These are phyloP conservation scores for Spatulosminthurus flaviceps DNA, from an alignment of 2,888 invertebrate genomes.

Conservation along the genomic window DNA sequence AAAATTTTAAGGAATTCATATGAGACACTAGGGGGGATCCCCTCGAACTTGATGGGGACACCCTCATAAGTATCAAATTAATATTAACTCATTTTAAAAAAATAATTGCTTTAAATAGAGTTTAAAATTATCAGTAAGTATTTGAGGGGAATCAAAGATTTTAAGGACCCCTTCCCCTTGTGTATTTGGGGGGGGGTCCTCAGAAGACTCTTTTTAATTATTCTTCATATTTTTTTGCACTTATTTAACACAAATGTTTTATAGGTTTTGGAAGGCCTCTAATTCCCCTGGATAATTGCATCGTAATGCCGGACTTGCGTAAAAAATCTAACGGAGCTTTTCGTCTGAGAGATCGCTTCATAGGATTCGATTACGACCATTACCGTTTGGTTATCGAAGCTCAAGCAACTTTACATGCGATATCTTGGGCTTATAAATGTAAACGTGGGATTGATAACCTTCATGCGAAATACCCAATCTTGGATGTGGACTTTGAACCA, in stretches of 20 bases:
- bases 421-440: constrained; percentile 36
- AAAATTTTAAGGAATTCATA: not conserved
- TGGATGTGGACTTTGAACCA: not conserved
- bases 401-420: constrained; percentile 27
- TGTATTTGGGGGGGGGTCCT: too few relatives aligned
- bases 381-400: constrained; percentile 22
- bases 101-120: too few relatives aligned
- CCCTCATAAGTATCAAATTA: too few relatives aligned
- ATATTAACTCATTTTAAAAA: too few relatives aligned
- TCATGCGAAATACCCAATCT: not conserved
- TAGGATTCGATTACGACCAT: constrained; percentile 20
- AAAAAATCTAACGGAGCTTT: constrained; percentile 4
- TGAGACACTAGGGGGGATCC: too few relatives aligned
- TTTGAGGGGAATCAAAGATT: too few relatives aligned
- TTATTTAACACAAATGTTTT: not conserved
- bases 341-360: constrained; percentile 21
- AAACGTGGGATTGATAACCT: not conserved
- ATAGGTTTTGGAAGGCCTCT: not conserved
- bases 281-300: constrained; percentile 32
- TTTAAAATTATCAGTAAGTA: too few relatives aligned
- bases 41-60: too few relatives aligned
- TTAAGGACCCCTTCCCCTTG: too few relatives aligned
- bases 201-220: too few relatives aligned
- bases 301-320: constrained; percentile 37
- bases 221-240: not conserved